Evolutionary conservation across 2,888 invertebrate species (phyloP), one percentile per base, ranked within the genome.

Genomic region (Polydesmus complanatus): DNA sequence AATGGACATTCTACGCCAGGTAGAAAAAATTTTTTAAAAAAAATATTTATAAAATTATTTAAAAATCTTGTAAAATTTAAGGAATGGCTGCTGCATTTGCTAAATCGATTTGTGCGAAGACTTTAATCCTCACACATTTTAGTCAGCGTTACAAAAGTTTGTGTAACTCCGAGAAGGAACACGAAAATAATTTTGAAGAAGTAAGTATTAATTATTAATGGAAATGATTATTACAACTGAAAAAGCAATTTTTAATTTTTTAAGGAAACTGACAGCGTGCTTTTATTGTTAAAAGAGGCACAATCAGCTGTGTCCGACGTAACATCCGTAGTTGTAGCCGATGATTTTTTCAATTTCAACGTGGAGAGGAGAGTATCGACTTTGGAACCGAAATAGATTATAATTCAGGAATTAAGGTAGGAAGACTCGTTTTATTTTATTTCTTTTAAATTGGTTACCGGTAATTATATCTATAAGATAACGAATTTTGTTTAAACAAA

Each of bases 1-100:
- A 71, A 71, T 66, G 75, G 75, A 1, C 76, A 76, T 64, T 76
- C 75, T 2, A 76, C 75, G 3, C 74, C 76, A 51, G 67, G 69
- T 72, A 60, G 60, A 23, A 27, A 18, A 57, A 11, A 14, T 57
- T 48, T 49, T 23, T 47, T 27, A 27, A 27, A 27, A 21, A 21
- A 14, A 19, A 48, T 47, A n/a, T 5, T 14, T 56, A 23, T 5
- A 55, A 5, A 19, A 55, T 19, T 1, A 21, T 56, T 2, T n/a
- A 47, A 56, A 27, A 37, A 21, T 37, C 22, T 27, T 26, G 2
- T 3, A 25, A 25, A 3, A 25, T 65, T 66, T 5, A 63, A 72
- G 71, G 57, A 25, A 73, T 74, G 73, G 74, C 74, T 23, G 74
- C 71, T 2, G 63, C 65, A 27, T 70, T 75, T 67, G 74, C 74